phyloP scores from a whole-genome alignment of 1,140 invertebrate species.

The Eciton burchellii region DNA sequence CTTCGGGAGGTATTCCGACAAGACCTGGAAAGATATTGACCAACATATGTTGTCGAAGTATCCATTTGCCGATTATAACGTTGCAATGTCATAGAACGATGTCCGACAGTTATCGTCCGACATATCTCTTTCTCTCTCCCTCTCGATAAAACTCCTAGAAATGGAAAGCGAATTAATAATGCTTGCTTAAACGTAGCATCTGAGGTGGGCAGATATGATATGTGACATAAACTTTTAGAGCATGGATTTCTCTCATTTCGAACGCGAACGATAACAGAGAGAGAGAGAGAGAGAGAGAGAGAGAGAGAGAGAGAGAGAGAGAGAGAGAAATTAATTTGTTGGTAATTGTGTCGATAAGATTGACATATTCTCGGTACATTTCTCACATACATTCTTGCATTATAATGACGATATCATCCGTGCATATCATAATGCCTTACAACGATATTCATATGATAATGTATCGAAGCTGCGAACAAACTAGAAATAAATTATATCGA shows the following conservation, averaged over 20 bases:
- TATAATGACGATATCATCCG: neutral
- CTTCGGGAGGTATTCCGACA: neutral
- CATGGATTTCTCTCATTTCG: neutral
- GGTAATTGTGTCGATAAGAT: conserved; percentile 1
- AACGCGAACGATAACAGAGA: neutral
- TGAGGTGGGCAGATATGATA: too few relatives aligned
- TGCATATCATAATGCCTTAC: neutral
- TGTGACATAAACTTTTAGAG: too few relatives aligned
- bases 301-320: too few relatives aligned
- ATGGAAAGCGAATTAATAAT: neutral
- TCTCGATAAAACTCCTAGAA: too few relatives aligned
- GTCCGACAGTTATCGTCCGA: neutral
- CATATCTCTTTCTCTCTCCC: too few relatives aligned
- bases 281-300: too few relatives aligned
- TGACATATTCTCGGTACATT: neutral
- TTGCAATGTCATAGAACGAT: neutral
- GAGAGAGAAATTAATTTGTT: too few relatives aligned
- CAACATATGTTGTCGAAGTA: neutral
- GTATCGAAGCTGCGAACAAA: too few relatives aligned
- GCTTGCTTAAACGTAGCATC: neutral
- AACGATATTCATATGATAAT: neutral
- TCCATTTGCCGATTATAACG: neutral
- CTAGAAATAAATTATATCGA: too few relatives aligned
- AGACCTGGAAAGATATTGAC: conserved; percentile 13
- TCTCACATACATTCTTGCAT: neutral